Conservation (phyloP, 2,797 vertebrate genomes). For the Phyllotis vaccarum region DNA sequence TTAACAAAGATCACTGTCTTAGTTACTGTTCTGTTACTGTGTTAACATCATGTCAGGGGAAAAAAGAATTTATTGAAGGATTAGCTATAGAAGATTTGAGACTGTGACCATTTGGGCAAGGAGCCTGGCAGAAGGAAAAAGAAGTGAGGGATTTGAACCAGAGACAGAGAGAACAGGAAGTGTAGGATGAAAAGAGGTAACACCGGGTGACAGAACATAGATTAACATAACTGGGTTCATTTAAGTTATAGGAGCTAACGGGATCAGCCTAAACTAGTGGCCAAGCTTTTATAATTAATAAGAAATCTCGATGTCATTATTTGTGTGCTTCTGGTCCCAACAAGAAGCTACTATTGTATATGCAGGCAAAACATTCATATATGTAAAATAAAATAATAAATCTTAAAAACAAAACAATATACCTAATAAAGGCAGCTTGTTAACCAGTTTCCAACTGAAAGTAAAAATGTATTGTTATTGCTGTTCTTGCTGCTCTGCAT, state of each 20-base stretch:
- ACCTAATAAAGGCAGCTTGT: conserved; percentile 70
- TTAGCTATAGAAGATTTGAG: too few relatives aligned
- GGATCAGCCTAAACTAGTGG: background rate
- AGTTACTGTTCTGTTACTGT: background rate
- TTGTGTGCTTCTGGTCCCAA: background rate
- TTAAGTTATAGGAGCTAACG: background rate
- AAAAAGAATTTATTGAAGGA: background rate
- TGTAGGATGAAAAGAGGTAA: background rate
- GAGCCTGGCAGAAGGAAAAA: background rate
- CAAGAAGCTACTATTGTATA: background rate
- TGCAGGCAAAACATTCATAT: background rate
- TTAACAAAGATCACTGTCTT: background rate
- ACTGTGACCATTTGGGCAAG: background rate
- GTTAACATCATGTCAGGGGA: background rate
- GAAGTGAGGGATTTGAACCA: background rate
- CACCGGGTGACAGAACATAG: background rate
- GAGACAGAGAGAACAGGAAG: background rate
- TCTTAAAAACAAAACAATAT: conserved; percentile 59
- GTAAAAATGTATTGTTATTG: conserved; percentile 78
- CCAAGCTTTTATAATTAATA: background rate
- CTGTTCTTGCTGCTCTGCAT: conserved; percentile 66
- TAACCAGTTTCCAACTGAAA: conserved; percentile 78
- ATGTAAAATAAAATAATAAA: background rate
- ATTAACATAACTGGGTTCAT: background rate
- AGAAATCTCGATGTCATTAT: background rate